These are phyloP conservation scores for Cephus runcator DNA, from an alignment of 2,888 invertebrate species.

Conservation along the genomic window DNA sequence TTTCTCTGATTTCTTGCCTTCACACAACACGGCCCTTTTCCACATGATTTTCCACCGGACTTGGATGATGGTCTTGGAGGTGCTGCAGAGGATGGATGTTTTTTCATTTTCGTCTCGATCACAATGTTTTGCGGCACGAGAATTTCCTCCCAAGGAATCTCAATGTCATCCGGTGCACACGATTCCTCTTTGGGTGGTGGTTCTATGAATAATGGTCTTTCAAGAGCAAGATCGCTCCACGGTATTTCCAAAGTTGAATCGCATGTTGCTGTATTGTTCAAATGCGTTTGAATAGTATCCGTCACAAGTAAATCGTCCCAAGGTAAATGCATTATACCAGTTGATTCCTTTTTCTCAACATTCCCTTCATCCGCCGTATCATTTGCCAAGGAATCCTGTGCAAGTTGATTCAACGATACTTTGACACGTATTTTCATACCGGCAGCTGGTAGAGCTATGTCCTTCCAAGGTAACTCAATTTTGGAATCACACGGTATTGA, in stretches of 20 bases:
- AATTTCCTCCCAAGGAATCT: conserved; percentile 55
- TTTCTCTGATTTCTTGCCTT: neutral
- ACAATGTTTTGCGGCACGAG: conserved; percentile 46
- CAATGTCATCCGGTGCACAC: conserved; percentile 41
- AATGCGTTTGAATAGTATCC: conserved; percentile 23
- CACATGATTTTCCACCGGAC: neutral
- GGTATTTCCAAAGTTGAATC: conserved; percentile 52
- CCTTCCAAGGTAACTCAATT: conserved; percentile 55
- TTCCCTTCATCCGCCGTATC: neutral
- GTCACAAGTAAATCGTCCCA: conserved; percentile 50
- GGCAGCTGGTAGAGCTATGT: conserved; percentile 42
- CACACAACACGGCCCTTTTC: neutral
- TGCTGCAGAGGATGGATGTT: conserved; percentile 39
- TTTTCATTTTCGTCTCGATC: conserved; percentile 36
- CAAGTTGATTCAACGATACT: neutral
- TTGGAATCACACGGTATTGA: conserved; percentile 47
- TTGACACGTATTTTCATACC: conserved; percentile 40
- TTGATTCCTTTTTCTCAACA: conserved; percentile 32
- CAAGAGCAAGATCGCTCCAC: conserved; percentile 42
- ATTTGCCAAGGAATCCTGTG: neutral
- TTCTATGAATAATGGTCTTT: conserved; percentile 38
- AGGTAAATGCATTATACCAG: conserved; percentile 41
- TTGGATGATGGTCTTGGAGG: conserved; percentile 20
- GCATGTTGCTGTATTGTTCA: conserved; percentile 25
- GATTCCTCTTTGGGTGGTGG: conserved; percentile 26